These are phyloP conservation scores for Dryoscopus gambensis DNA, from an alignment of 2,113 vertebrate genomes.

Conservation along the genomic window DNA sequence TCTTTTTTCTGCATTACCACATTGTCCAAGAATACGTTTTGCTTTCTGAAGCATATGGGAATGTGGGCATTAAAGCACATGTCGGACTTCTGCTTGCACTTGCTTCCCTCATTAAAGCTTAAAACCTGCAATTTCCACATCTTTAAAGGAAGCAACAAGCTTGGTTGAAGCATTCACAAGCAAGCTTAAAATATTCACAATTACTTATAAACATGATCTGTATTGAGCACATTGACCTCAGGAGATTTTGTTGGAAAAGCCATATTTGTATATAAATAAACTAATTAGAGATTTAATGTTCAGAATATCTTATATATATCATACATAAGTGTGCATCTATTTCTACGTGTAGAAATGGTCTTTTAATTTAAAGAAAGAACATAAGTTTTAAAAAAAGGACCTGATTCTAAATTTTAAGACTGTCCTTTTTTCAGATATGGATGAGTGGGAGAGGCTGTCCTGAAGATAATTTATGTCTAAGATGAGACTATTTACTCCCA, in stretches of 20 bases:
- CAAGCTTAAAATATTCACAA: not conserved
- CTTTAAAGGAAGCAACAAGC: not conserved
- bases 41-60: not conserved
- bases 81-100: not conserved
- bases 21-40: not conserved
- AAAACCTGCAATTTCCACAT: not conserved
- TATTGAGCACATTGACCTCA: not conserved
- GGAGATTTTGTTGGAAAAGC: not conserved
- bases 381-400: not conserved
- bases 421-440: not conserved
- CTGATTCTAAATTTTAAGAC: not conserved
- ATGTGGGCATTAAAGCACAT: not conserved
- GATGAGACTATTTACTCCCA: not conserved
- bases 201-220: not conserved
- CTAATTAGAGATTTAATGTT: not conserved
- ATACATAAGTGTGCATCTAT: not conserved
- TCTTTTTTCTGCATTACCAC: not conserved
- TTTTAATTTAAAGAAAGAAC: not conserved
- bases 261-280: not conserved
- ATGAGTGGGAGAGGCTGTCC: not conserved
- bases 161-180: not conserved
- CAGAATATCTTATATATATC: not conserved
- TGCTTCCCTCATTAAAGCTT: not conserved
- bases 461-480: not conserved
- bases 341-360: not conserved